Conservation (phyloP, 2,113 vertebrate genomes). For the Centropristis striata region DNA sequence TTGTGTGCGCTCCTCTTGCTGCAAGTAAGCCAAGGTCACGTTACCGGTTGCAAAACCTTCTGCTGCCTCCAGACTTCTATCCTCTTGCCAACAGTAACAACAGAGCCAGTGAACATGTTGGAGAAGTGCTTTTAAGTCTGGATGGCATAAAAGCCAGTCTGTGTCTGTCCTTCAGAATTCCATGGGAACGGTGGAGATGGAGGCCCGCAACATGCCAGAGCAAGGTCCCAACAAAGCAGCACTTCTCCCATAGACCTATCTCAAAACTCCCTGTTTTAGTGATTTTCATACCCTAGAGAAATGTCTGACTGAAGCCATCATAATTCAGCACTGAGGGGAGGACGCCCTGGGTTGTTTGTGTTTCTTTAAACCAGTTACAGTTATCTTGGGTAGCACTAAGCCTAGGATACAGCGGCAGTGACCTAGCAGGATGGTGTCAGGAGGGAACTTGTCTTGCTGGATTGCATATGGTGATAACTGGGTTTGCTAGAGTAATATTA, state of each 20-base stretch:
- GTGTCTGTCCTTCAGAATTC: constrained; percentile 40
- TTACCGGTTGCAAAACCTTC: constrained; percentile 36
- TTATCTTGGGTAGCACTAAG: too few species aligned
- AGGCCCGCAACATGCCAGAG: neutral
- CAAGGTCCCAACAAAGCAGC: neutral
- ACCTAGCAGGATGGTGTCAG: too few species aligned
- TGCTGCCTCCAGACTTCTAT: constrained; percentile 43
- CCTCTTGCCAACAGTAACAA: constrained; percentile 25
- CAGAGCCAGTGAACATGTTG: constrained; percentile 40
- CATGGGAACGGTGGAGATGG: constrained; percentile 41
- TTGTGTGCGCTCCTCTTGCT: constrained; percentile 19
- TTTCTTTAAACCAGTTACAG: too few species aligned
- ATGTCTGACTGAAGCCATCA: too few species aligned
- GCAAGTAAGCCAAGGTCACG: constrained; percentile 44
- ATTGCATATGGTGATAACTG: too few species aligned
- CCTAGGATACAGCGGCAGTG: too few species aligned
- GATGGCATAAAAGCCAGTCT: constrained; percentile 30
- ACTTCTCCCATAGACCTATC: neutral
- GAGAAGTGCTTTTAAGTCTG: constrained; percentile 55
- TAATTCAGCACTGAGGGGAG: too few species aligned
- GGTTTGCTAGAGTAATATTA: too few species aligned
- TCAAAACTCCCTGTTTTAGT: too few species aligned
- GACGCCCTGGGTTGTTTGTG: too few species aligned
- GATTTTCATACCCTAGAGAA: too few species aligned
- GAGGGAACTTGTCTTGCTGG: too few species aligned